A percentile compares a stretch with the other conserved stretches of the same genome.
These are phyloP conservation scores for Siderastrea siderea DNA, from an alignment of 92 coral and sea anemone genomes.

Conservation along the genomic window DNA sequence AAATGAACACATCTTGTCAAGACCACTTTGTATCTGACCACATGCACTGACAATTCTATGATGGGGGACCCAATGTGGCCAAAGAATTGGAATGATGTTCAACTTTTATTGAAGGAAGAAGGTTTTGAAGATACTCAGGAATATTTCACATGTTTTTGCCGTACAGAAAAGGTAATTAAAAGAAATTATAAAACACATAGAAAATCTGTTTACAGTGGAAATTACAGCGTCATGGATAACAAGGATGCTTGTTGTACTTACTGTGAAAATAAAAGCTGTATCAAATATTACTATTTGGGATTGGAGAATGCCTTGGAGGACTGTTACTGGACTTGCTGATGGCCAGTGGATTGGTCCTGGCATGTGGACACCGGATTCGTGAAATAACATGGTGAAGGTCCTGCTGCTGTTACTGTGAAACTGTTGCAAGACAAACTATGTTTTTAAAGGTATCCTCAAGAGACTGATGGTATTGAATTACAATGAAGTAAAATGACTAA, in stretches of 20 bases:
- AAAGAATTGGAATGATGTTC: constrained; percentile 64
- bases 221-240: constrained; percentile 53
- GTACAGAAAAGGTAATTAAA: constrained; percentile 29
- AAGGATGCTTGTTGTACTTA: constrained; percentile 44
- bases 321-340: constrained; percentile 8
- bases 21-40: too few species aligned
- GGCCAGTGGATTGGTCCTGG: constrained; percentile 20
- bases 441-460: not conserved
- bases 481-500: not conserved
- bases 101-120: constrained; percentile 52
- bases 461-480: not conserved
- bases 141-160: constrained; percentile 62
- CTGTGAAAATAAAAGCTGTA: constrained; percentile 61
- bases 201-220: constrained; percentile 50
- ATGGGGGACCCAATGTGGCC: constrained; percentile 46
- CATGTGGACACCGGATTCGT: constrained; percentile 36
- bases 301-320: not conserved
- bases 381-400: constrained; percentile 15
- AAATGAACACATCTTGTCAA: too few species aligned
- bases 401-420: not conserved
- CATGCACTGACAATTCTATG: too few species aligned
- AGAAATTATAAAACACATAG: constrained; percentile 54
- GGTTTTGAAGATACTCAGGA: constrained; percentile 76
- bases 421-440: not conserved
- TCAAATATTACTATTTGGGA: constrained; percentile 22